These are phyloP conservation scores for Brotula barbata DNA, from an alignment of 2,797 vertebrate genomes.

Conservation along the genomic window DNA sequence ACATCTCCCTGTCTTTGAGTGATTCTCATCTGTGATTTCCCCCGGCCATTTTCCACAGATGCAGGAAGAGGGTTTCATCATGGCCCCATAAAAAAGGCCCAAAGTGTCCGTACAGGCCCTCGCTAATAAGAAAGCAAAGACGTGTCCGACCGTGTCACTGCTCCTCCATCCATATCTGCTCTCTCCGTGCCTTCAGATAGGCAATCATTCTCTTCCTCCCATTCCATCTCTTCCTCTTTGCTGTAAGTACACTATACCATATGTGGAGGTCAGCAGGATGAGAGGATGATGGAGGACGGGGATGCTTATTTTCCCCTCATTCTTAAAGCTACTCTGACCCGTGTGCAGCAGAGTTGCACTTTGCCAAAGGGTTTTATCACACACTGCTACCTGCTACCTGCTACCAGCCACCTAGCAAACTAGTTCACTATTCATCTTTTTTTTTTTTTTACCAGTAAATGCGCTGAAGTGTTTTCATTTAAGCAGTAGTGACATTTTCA, in stretches of 20 bases:
- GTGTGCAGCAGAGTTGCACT: conserved; percentile 63
- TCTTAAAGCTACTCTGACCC: conserved; percentile 69
- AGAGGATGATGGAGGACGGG: conserved; percentile 74
- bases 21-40: conserved; percentile 79
- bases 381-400: conserved; percentile 48
- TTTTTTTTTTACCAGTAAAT: conserved; percentile 30
- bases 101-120: conserved; percentile 66
- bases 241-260: conserved; percentile 67
- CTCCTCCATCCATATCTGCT: conserved; percentile 57
- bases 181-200: conserved; percentile 69
- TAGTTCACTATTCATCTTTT: conserved; percentile 47
- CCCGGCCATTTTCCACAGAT: conserved; percentile 77
- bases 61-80: conserved; percentile 76
- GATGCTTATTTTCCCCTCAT: conserved; percentile 64
- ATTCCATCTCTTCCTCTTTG: conserved; percentile 36
- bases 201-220: conserved; percentile 62
- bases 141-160: conserved; percentile 64
- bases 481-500: too few relatives aligned
- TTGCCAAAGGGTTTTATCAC: conserved; percentile 60
- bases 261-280: conserved; percentile 67
- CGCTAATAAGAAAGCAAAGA: conserved; percentile 76
- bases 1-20: conserved; percentile 81
- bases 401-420: conserved; percentile 55
- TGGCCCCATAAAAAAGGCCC: conserved; percentile 67
- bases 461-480: too few relatives aligned